Conservation (phyloP, 2,888 invertebrate species). For the Phlogophora meticulosa region DNA sequence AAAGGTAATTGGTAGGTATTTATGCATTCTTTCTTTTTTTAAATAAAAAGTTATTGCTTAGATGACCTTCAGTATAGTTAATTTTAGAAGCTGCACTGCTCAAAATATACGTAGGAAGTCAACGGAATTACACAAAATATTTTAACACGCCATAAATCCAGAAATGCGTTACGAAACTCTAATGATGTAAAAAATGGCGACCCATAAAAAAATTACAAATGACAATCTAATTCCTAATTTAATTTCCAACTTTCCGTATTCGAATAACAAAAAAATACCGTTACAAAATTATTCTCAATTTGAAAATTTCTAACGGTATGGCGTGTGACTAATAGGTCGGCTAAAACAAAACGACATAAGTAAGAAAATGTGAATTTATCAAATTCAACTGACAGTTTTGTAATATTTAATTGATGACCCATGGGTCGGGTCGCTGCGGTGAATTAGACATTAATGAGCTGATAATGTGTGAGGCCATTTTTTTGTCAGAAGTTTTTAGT, state of each 20-base stretch:
- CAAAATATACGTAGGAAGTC: neutral
- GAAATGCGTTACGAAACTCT: constrained; percentile 40
- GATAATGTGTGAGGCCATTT: constrained; percentile 81
- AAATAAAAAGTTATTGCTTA: neutral
- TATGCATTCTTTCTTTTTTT: constrained; percentile 2
- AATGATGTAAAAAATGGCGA: constrained; percentile 47
- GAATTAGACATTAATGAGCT: constrained; percentile 83
- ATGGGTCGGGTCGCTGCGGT: constrained; percentile 80
- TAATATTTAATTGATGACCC: constrained; percentile 83
- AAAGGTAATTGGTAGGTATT: constrained; percentile 14
- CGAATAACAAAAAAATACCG: constrained; percentile 59
- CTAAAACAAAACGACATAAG: constrained; percentile 78
- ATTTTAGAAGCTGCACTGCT: constrained; percentile 16
- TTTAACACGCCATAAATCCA: constrained; percentile 22
- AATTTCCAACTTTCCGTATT: constrained; percentile 58
- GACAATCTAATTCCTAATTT: constrained; percentile 58
- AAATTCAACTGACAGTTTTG: constrained; percentile 79
- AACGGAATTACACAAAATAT: neutral
- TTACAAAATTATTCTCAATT: constrained; percentile 64
- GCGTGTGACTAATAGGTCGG: constrained; percentile 78
- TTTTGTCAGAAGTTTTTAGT: constrained; percentile 69
- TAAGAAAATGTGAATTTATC: constrained; percentile 82
- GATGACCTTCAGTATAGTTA: constrained; percentile 9
- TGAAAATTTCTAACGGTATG: constrained; percentile 75
- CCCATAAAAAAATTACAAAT: constrained; percentile 51